Base-by-base conservation (phyloP, 2,797 vertebrate species). In the Sphenodon punctatus region DNA sequence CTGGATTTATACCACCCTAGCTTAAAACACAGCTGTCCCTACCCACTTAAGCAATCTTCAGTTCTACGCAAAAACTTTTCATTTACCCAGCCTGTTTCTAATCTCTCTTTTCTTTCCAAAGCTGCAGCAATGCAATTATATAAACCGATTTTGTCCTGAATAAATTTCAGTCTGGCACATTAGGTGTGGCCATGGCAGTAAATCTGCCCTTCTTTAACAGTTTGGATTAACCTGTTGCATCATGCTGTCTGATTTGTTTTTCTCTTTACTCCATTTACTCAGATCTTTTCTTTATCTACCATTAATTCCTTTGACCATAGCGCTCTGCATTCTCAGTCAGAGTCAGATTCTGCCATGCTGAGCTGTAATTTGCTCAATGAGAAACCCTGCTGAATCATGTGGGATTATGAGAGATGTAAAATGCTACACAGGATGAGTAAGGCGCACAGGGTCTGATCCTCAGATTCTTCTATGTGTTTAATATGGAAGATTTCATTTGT, bases 11-110 rank as follows among this genome's bases (percentile, higher is more conserved):
- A 70, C 75, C 34, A 66, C 63, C 19, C 53, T 78, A 84, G 5
- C 42, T 82, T 60, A 72, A 85, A 84, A 13, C 25, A 76, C 25
- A 63, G 5, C 34, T 73, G 9, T 32, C 77, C 82, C 67, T 80
- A 64, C 55, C 41, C 49, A 6, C 46, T 39, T 78, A 43, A 74
- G 85, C 3, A 82, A 14, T 5, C 15, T 25, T 70, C 72, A 74
- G n/a, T 78, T 84, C 38, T 43, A 82, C 11, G 4, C 67, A 14
- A 59, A 64, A 77, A 65, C 5, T 16, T 85, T 81, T 71, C 25
- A 77, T 84, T 84, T 85, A 49, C 25, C 61, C 17, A 39, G 39
- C 56, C 3, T 4, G 3, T 79, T 68, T 71, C 39, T 75, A 73
- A 43, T 20, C 15, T 38, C n/a, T 41, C 39, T 66, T 75, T 8